A percentile compares a stretch with the other conserved stretches of the same genome.
Conservation (phyloP, 2,888 invertebrate species). For the Augiades crinisus region DNA sequence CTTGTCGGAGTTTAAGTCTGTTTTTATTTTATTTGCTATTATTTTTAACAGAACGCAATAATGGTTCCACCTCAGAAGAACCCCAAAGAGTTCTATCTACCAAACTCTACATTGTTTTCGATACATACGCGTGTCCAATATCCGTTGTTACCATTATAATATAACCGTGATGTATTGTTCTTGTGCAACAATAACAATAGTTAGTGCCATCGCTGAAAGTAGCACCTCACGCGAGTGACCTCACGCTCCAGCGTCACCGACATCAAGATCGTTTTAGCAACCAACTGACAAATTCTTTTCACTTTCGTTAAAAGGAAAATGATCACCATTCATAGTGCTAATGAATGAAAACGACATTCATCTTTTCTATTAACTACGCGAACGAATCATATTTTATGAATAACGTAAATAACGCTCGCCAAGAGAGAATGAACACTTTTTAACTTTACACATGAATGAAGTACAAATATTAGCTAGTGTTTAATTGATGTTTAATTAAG, state of each 20-base stretch:
- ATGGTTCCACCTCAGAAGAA: too few species aligned
- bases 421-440: too few species aligned
- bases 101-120: too few species aligned
- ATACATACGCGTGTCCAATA: background rate
- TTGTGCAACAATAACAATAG: slow-evolving; percentile 11
- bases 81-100: too few species aligned
- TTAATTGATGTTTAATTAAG: too few species aligned
- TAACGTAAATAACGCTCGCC: too few species aligned
- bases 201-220: slow-evolving; percentile 1
- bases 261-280: slow-evolving; percentile 27
- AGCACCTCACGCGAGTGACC: slow-evolving; percentile 6
- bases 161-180: slow-evolving; percentile 16
- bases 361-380: background rate
- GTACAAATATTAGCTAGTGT: too few species aligned
- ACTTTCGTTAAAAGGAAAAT: slow-evolving; percentile 28
- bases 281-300: slow-evolving; percentile 28
- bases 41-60: too few species aligned
- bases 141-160: slow-evolving; percentile 2
- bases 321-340: slow-evolving; percentile 5
- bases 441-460: too few species aligned
- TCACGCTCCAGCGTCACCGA: slow-evolving; percentile 3
- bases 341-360: slow-evolving; percentile 11
- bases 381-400: background rate
- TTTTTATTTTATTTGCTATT: too few species aligned
- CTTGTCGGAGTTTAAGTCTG: too few species aligned